Base-by-base conservation (phyloP, 2,888 invertebrate genomes). In the Philereme vetulata region DNA sequence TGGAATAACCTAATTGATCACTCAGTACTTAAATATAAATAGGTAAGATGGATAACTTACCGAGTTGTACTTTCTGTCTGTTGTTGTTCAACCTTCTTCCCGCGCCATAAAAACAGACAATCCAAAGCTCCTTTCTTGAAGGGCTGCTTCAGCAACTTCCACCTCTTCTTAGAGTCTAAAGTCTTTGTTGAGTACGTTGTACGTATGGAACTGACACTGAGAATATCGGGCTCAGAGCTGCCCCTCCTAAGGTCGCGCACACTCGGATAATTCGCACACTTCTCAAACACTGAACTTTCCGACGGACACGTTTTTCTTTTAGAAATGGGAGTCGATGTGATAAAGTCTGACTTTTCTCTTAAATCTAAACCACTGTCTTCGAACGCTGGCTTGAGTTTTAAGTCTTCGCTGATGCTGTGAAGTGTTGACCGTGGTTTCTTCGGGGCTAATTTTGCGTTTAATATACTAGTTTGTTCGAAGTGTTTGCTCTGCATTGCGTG, bases 61-160 rank as follows among this genome's bases (percentile, higher is more conserved):
- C 81, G 85, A 65, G 56, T 71, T 49, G 72, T 62, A 48, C 76
- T 75, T 62, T 84, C 82, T 59, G 75, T 32, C 55, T 64, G 72
- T 33, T 77, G 71, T 40, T 76, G 61, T 47, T 71, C 78, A 50
- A 81, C 72, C 72, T 85, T 90, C 73, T 86, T 91, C 66, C 85
- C 82, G 60, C 90, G 87, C 92, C 92, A 92, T 45, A 81, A 80
- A 43, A 92, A 74, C 70, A 92, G 76, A 72, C 89, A 90, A 72
- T 90, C 90, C 65, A 92, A 88, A 40, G 89, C 78, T 38, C 86
- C 86, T 77, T 88, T 92, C 52, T 81, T 81, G 67, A 90, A 87
- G 0, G 84, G 83, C 6, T 86, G 86, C 67, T 83, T 89, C 38
- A 90, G 71, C 58, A 88, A 70, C 65, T 84, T 90, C 88, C 86